Evolutionary conservation across 2,888 invertebrate genomes (phyloP).

Genomic region (Watsonalla binaria): DNA sequence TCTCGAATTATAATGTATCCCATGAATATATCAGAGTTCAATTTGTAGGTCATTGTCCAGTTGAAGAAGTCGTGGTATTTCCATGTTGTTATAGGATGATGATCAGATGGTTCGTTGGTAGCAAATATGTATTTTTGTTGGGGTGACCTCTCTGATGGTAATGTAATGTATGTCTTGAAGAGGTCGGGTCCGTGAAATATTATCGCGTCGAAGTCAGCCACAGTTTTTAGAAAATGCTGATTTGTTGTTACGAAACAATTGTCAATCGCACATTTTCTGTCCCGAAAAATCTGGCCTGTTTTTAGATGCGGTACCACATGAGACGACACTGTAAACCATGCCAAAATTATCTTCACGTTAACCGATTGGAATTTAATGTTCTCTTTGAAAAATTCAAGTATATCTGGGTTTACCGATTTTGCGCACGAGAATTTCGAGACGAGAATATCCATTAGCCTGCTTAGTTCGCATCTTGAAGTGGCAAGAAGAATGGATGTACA

Average conservation of each 20-base stretch:
- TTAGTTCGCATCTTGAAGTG: not conserved
- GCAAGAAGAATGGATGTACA: not conserved
- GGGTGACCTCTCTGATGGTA: not conserved
- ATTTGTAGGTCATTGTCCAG: not conserved
- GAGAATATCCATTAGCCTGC: not conserved
- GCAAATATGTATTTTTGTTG: not conserved
- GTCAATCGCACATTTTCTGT: not conserved
- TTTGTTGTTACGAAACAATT: not conserved
- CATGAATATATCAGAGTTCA: not conserved
- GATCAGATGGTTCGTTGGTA: not conserved
- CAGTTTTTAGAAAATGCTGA: not conserved
- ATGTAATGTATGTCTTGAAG: not conserved
- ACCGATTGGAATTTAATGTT: not conserved
- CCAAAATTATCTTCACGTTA: not conserved
- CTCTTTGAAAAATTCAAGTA: not conserved
- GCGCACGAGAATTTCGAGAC: not conserved
- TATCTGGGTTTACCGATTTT: not conserved
- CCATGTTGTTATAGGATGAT: not conserved
- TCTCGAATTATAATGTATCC: not conserved
- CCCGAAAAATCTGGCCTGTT: not conserved
- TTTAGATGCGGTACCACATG: not conserved
- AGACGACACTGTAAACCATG: not conserved
- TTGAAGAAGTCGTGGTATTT: not conserved
- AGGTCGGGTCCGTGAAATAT: not conserved
- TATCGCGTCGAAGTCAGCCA: not conserved